Conservation (phyloP, 2,113 vertebrate genomes). For the Psephotus haematonotus region DNA sequence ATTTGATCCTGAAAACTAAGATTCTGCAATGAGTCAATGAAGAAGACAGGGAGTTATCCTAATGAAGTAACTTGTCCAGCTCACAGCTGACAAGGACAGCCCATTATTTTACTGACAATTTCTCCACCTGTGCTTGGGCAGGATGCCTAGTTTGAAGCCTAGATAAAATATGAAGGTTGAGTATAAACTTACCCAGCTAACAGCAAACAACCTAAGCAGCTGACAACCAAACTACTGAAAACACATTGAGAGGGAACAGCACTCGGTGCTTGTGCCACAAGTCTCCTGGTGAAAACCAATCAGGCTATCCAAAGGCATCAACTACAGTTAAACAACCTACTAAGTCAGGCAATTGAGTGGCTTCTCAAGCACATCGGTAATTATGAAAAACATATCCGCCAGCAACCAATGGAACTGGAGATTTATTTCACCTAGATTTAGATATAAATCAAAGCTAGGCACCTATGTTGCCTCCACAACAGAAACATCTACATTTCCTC, state of each 20-base stretch:
- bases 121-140: neutral
- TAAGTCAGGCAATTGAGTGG: fast-evolving
- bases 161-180: neutral
- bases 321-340: neutral
- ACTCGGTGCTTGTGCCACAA: neutral
- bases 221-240: neutral
- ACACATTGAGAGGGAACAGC: neutral
- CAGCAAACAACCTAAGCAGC: neutral
- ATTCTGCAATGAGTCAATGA: neutral
- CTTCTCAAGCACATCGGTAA: neutral
- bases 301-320: neutral
- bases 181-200: neutral
- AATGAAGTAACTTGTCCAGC: neutral
- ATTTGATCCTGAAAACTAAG: neutral
- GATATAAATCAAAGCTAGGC: neutral
- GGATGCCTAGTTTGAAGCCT: neutral
- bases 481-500: neutral
- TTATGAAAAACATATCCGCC: neutral
- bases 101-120: neutral
- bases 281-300: neutral
- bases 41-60: neutral
- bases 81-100: neutral
- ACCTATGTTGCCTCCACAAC: neutral
- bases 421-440: neutral
- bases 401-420: neutral